These are phyloP conservation scores for Thaleichthys pacificus DNA, from an alignment of 2,797 vertebrate genomes.

Conservation along the genomic window DNA sequence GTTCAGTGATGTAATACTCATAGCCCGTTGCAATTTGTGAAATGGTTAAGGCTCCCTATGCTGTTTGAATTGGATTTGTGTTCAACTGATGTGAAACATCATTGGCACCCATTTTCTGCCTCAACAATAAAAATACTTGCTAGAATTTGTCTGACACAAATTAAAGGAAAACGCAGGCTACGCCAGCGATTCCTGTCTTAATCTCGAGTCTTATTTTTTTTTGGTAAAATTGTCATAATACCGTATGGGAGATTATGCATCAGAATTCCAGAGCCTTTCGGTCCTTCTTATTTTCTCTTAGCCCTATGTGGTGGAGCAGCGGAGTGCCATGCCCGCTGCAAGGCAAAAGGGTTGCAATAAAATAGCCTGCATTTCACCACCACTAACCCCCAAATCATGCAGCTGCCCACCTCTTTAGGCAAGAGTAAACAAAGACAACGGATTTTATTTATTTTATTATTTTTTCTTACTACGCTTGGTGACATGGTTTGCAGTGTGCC, in stretches of 20 bases:
- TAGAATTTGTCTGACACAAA: neutral
- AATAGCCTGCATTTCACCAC: neutral
- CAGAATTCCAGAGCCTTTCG: constrained; percentile 16
- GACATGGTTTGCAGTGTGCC: neutral
- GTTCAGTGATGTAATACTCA: constrained; percentile 24
- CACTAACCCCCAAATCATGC: constrained; percentile 5
- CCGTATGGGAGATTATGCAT: constrained; percentile 33
- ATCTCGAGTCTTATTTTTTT: constrained; percentile 25
- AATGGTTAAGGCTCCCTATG: neutral
- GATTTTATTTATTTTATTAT: constrained; percentile 7
- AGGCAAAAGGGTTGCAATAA: no score
- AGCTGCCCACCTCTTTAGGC: constrained; percentile 21
- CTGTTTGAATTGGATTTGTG: neutral
- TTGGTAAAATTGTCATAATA: constrained; percentile 22
- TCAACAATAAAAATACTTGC: neutral
- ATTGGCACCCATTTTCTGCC: constrained; percentile 3
- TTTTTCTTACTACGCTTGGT: constrained; percentile 10
- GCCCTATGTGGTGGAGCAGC: neutral
- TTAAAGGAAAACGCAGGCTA: constrained; percentile 1
- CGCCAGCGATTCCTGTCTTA: constrained; percentile 14
- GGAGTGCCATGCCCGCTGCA: no score
- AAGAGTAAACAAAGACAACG: constrained; percentile 12
- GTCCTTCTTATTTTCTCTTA: no score
- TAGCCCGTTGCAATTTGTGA: constrained; percentile 30
- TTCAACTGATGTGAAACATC: constrained; percentile 28